Evolutionary conservation across 2,888 invertebrate genomes (phyloP), one percentile per base, ranked within the genome.

Genomic region (Plutella xylostella): DNA sequence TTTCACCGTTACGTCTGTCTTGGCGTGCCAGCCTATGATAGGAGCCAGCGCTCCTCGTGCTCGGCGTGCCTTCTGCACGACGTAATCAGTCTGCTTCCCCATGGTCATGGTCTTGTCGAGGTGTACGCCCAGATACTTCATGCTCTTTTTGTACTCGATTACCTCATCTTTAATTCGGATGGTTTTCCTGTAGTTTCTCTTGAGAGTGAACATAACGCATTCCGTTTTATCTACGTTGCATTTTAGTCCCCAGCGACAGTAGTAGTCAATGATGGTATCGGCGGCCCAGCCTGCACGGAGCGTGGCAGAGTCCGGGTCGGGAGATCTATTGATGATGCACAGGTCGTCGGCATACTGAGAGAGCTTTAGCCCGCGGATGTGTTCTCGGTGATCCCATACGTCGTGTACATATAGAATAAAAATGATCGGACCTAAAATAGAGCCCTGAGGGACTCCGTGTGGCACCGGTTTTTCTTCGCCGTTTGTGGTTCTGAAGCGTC

Each of bases 71-170:
- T 45, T 49, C 14, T 22, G 42, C 3, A 42, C 19, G 3, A 46
- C 42, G 14, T 34, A 33, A 35, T 53, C 35, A 7, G 42, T 40
- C 33, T 51, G 38, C 38, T 35, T 43, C 15, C 34, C 34, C 34
- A 30, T 28, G 12, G 30, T 41, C 33, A 42, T 42, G 6, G 33
- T 44, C 35, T 51, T 49, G 18, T 50, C 49, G 11, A 49, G 45
- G n/a, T 43, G 45, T 3, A 49, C 50, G 19, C 49, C 44, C 14
- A 52, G 42, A 17, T 49, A 51, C 45, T 25, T 19, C n/a, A 45
- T 45, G 20, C 44, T 4, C 15, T 45, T 35, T 42, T 37, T 37
- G n/a, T 37, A 37, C 17, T 37, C 37, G 37, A 37, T 37, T 37
- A 37, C 18, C 37, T 37, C 37, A 18, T 17, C 20, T 37, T 20